Percentiles rank a stretch among this genome's conserved stretches.
Conservation (phyloP, 1,140 invertebrate genomes). For the Hylyphantes graminicola region DNA sequence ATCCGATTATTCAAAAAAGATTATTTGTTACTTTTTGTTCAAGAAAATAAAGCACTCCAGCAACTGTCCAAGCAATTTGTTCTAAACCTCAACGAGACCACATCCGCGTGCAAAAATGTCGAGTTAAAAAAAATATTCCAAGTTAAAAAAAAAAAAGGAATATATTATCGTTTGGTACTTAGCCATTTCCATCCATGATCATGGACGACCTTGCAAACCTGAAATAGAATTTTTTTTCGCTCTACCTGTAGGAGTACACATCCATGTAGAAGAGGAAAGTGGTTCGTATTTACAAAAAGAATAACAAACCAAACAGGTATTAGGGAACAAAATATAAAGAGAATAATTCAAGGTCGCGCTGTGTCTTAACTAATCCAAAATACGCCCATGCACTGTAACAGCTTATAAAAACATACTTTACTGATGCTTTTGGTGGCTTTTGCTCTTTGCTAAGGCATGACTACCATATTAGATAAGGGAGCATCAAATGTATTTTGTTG, state of each 20-base stretch:
- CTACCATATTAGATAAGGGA: conserved; percentile 36
- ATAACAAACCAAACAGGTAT: conserved; percentile 29
- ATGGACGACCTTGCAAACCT: conserved; percentile 31
- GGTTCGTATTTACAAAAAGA: conserved; percentile 24
- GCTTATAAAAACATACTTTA: conserved; percentile 36
- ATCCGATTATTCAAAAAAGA: no score
- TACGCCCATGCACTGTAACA: conserved; percentile 37
- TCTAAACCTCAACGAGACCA: conserved; percentile 8
- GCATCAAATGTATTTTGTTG: not conserved
- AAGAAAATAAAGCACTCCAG: no score
- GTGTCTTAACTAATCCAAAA: conserved; percentile 41
- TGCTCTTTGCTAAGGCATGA: not conserved
- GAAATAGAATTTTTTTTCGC: not conserved
- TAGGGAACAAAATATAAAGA: conserved; percentile 8
- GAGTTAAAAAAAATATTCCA: not conserved
- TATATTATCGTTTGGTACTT: conserved; percentile 26
- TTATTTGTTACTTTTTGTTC: no score
- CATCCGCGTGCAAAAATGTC: conserved; percentile 24
- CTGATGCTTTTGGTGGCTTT: not conserved
- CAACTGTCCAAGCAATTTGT: not conserved
- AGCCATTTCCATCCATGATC: conserved; percentile 15
- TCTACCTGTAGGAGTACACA: not conserved
- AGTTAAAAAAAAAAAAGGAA: conserved; percentile 5
- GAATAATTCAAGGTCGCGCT: conserved; percentile 32
- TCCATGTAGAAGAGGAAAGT: conserved; percentile 49